These are phyloP conservation scores for Acanthis flammea DNA, from an alignment of 2,797 vertebrate species.

Conservation along the genomic window DNA sequence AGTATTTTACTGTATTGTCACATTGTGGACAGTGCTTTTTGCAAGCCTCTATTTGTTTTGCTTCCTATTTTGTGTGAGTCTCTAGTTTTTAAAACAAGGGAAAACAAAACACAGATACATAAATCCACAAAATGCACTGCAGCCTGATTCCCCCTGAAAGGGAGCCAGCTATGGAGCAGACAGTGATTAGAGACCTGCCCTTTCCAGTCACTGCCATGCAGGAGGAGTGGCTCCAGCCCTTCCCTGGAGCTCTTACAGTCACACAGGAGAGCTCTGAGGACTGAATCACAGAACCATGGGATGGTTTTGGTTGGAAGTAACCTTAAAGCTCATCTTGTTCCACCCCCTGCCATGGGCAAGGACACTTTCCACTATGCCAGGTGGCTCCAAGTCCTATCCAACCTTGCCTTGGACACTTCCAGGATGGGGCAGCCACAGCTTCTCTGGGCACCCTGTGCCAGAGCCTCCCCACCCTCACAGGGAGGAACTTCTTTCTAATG, in stretches of 20 bases:
- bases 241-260: background rate
- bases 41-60: background rate
- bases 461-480: background rate
- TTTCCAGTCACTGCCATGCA: background rate
- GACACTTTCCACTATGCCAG: background rate
- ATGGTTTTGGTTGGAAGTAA: background rate
- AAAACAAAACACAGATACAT: background rate
- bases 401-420: background rate
- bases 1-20: background rate
- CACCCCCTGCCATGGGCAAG: background rate
- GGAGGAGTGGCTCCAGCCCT: background rate
- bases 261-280: background rate
- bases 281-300: background rate
- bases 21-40: background rate
- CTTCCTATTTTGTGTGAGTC: background rate
- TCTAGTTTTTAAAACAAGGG: background rate
- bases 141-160: background rate
- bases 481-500: background rate
- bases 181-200: background rate
- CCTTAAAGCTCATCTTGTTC: background rate
- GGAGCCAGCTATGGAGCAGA: background rate
- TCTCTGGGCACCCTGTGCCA: background rate
- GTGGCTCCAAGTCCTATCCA: background rate
- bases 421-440: background rate
- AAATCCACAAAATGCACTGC: background rate